Conservation (phyloP, 2,797 vertebrate species). For the Phoeniculus purpureus region DNA sequence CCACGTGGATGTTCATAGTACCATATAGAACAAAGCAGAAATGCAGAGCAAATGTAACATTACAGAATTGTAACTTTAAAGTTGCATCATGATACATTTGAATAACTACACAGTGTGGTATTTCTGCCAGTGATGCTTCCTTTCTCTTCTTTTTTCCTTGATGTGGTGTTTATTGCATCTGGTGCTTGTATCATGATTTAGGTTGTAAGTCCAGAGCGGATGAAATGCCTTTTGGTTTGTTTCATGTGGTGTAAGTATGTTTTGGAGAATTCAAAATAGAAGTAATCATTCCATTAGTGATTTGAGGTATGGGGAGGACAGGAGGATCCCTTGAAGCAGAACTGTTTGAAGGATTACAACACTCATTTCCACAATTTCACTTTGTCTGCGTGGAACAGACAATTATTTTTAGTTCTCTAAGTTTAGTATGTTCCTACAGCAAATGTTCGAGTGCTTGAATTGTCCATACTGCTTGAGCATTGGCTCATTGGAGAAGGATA, state of each 20-base stretch:
- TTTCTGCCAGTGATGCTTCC: background rate
- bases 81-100: background rate
- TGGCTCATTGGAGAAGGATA: background rate
- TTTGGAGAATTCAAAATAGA: background rate
- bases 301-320: background rate
- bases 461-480: background rate
- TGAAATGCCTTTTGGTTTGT: background rate
- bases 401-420: conserved; percentile 10
- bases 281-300: background rate
- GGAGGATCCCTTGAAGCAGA: background rate
- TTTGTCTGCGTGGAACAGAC: background rate
- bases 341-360: background rate
- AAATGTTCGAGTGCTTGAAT: background rate
- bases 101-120: background rate
- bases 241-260: background rate
- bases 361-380: background rate
- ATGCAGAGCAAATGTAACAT: background rate
- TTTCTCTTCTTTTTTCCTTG: background rate
- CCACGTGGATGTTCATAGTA: background rate
- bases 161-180: background rate
- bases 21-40: background rate
- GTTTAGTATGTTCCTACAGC: background rate
- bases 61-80: background rate
- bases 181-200: background rate
- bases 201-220: background rate